Evolutionary conservation across 2,888 invertebrate genomes (phyloP).

Genomic region (Busseola fusca): DNA sequence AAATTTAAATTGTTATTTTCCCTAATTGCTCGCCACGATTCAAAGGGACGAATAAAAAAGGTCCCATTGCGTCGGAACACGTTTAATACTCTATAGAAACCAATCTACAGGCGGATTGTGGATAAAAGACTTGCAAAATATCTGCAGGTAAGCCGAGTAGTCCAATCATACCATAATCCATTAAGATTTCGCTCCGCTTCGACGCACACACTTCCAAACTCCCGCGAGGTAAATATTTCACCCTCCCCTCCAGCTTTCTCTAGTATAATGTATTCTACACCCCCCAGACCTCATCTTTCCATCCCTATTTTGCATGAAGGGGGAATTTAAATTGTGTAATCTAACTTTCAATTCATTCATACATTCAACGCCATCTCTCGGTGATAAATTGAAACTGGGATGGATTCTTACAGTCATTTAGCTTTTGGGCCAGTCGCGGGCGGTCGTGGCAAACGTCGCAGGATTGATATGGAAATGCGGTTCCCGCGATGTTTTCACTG

Average conservation of each 20-base stretch:
- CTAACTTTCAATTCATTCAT: slow-evolving; percentile 90
- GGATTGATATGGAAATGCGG: slow-evolving; percentile 74
- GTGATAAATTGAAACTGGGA: slow-evolving; percentile 88
- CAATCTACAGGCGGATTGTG: slow-evolving; percentile 67
- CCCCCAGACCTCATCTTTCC: slow-evolving; percentile 87
- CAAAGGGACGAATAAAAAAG: slow-evolving; percentile 68
- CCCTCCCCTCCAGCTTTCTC: slow-evolving; percentile 72
- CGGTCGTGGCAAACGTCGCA: slow-evolving; percentile 63
- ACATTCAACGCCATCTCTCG: slow-evolving; percentile 88
- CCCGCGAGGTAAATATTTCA: slow-evolving; percentile 88
- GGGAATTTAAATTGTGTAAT: slow-evolving; percentile 89
- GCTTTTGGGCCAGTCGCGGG: slow-evolving; percentile 65
- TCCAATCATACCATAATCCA: slow-evolving; percentile 88
- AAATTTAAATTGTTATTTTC: slow-evolving; percentile 78
- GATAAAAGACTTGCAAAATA: slow-evolving; percentile 75
- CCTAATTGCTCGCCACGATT: slow-evolving; percentile 75
- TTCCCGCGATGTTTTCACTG: slow-evolving; percentile 61
- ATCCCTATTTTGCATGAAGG: slow-evolving; percentile 89
- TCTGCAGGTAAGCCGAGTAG: slow-evolving; percentile 81
- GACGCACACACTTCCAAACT: slow-evolving; percentile 86
- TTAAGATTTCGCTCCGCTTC: slow-evolving; percentile 86
- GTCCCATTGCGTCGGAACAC: slow-evolving; percentile 62
- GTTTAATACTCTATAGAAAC: slow-evolving; percentile 77
- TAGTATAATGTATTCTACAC: slow-evolving; percentile 85
- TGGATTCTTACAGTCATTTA: slow-evolving; percentile 84